Evolutionary conservation across 2,888 invertebrate species (phyloP).

Genomic region (Trypoxylon attenuatum): DNA sequence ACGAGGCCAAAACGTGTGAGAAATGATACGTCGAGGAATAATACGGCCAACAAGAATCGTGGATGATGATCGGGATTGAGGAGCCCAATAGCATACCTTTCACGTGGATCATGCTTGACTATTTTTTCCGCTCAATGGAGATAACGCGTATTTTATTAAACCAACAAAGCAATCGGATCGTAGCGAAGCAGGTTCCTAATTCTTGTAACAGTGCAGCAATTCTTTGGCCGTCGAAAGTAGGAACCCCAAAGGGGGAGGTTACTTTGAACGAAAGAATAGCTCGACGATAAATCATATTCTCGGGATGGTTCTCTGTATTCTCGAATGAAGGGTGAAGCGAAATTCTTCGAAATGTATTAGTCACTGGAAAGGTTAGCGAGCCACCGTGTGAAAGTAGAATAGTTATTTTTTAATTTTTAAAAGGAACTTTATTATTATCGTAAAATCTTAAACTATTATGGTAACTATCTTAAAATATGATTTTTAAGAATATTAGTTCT

Average conservation of each 20-base stretch:
- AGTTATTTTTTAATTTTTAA: too few relatives aligned
- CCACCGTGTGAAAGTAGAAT: too few relatives aligned
- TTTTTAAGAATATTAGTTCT: too few relatives aligned
- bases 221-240: slow-evolving; percentile 33
- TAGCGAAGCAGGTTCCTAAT: not conserved
- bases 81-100: too few relatives aligned
- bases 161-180: not conserved
- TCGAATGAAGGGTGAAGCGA: slow-evolving; percentile 22
- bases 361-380: too few relatives aligned
- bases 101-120: too few relatives aligned
- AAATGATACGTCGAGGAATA: not conserved
- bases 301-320: slow-evolving; percentile 17
- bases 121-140: not conserved
- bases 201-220: slow-evolving; percentile 27
- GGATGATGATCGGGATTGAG: too few relatives aligned
- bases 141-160: not conserved
- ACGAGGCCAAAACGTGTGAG: not conserved
- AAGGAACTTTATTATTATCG: too few relatives aligned
- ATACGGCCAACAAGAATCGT: not conserved
- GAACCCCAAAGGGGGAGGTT: slow-evolving; percentile 38
- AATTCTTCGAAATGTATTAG: slow-evolving; percentile 36
- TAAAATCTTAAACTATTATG: too few relatives aligned
- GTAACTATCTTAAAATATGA: too few relatives aligned
- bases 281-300: slow-evolving; percentile 44
- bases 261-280: slow-evolving; percentile 35